These are phyloP conservation scores for Heliconius erato DNA, from an alignment of 2,888 invertebrate genomes.

Conservation along the genomic window DNA sequence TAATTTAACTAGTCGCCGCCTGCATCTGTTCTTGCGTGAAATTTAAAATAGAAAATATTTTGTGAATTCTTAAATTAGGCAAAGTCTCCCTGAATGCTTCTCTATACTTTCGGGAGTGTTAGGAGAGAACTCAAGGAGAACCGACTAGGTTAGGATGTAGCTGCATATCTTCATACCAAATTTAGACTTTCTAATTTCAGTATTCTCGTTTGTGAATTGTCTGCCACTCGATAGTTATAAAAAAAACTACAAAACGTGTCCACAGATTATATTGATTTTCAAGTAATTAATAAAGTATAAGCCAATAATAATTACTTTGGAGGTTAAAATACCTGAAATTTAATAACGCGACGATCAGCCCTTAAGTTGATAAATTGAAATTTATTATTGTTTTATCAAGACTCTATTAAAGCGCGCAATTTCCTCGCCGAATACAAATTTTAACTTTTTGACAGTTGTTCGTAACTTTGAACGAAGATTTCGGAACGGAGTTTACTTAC, in stretches of 20 bases:
- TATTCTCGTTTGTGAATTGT: no score
- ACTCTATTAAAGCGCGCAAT: slow-evolving; percentile 27
- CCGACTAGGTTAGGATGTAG: no score
- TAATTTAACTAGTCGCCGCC: no score
- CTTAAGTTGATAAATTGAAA: slow-evolving; percentile 32
- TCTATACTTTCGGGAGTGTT: no score
- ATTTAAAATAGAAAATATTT: no score
- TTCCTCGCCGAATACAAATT: slow-evolving; percentile 33
- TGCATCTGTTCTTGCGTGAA: no score
- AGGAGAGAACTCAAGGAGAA: no score
- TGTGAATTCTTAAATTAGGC: no score
- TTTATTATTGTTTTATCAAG: slow-evolving; percentile 35
- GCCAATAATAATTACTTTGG: not conserved
- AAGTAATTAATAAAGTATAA: not conserved
- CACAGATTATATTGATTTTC: not conserved
- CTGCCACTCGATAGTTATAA: no score
- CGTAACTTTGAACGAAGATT: not conserved
- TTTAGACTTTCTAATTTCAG: no score
- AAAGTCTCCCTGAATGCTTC: no score
- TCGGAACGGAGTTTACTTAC: slow-evolving; percentile 2
- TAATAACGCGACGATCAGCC: not conserved
- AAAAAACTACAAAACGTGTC: not conserved
- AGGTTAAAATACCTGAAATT: slow-evolving; percentile 15
- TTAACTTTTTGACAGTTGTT: slow-evolving; percentile 35
- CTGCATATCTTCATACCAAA: no score